phyloP scores from a whole-genome alignment of 1,140 invertebrate genomes.

The Drosophila navojoa region DNA sequence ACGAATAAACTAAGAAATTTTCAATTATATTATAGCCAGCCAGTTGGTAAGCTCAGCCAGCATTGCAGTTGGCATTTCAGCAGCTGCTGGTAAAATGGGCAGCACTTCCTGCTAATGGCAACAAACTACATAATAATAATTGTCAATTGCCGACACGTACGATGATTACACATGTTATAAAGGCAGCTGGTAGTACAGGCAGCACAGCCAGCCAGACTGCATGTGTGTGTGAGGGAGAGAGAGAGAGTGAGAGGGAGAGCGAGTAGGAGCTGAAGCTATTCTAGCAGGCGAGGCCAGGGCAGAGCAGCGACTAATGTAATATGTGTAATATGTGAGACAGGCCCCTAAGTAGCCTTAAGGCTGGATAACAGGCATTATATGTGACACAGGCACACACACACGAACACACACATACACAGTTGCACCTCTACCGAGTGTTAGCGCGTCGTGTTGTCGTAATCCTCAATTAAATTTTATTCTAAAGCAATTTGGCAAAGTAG shows the following conservation, averaged over 20 bases:
- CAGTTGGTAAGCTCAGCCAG: neutral
- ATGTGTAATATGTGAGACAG: constrained; percentile 79
- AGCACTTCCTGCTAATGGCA: constrained; percentile 52
- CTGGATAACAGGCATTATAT: constrained; percentile 75
- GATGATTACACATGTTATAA: constrained; percentile 78
- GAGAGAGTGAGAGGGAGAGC: no score
- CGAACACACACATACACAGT: constrained; percentile 13
- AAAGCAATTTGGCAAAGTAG: constrained; percentile 80
- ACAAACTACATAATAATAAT: constrained; percentile 78
- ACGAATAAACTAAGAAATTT: constrained; percentile 11
- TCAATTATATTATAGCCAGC: constrained; percentile 15
- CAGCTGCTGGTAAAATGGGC: constrained; percentile 47
- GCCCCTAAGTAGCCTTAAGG: constrained; percentile 80
- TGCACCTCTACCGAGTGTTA: constrained; percentile 31
- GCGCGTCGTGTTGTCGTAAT: constrained; percentile 52
- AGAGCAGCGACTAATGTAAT: constrained; percentile 66
- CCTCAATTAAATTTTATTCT: constrained; percentile 82
- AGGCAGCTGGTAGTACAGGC: constrained; percentile 55
- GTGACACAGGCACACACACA: constrained; percentile 45
- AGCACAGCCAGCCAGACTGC: neutral
- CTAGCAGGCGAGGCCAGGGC: constrained; percentile 16
- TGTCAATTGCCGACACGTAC: constrained; percentile 80
- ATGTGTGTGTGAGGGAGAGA: neutral
- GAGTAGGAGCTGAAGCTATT: constrained; percentile 11
- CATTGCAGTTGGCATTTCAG: constrained; percentile 18